Evolutionary conservation across 2,797 vertebrate genomes (phyloP), one percentile per base, ranked within the genome.

Genomic region (Apodemus agrarius): DNA sequence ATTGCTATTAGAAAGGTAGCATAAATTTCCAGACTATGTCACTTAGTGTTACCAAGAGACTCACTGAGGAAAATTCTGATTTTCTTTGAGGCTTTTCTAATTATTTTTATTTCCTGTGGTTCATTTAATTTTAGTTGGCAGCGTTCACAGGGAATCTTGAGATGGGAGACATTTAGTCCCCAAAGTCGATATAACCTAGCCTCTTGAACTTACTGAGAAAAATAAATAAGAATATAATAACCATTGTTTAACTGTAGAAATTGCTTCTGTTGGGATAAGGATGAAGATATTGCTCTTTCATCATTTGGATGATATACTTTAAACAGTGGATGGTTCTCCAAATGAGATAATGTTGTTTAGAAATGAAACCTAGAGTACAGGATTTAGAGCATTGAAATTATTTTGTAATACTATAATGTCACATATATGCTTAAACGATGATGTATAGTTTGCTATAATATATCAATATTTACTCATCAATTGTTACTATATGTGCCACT

Each of bases 1-100:
- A 92, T 95, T 94, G 10, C 82, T 97, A 82, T 85, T 97, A 96
- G 43, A 95, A 98, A 97, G 95, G 79, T 79, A 95, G 76, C 11
- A 67, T 82, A 87, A 95, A 67, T 96, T 96, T 85, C 76, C 92
- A n/a, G 1, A 94, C 2, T 40, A 2, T 89, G 26, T 10, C 78
- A 74, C 40, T 95, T 97, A 94, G 59, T 96, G 54, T 67, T 96
- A 54, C 7, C 63, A 91, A 43, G 63, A 91, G 85, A 88, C 31
- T 46, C 95, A 88, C 79, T 94, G 61, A 96, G 24, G 37, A 91
- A 74, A 54, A 93, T 83, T 89, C 17, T 79, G 69, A 61, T 93
- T 96, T 91, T 91, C 63, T 91, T 16, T 93, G 31, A 57, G 24
- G 89, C 46, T 49, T 97, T 97, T 90, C 69, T 91, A 98, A 96